Evolutionary conservation across 2,797 vertebrate genomes (phyloP).

Genomic region (Danio jaintianensis): DNA sequence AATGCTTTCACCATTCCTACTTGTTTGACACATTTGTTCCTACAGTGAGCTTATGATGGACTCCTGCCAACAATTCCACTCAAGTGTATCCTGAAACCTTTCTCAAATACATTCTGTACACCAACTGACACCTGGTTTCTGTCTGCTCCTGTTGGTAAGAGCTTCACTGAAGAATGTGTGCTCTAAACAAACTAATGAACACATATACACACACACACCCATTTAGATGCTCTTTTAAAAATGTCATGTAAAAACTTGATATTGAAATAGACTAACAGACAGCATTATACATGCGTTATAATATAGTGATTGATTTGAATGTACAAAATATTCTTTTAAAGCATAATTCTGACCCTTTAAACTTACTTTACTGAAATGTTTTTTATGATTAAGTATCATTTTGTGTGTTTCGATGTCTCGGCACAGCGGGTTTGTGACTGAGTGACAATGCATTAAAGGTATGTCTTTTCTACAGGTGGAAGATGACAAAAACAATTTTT

Average conservation of each 20-base stretch:
- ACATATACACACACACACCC: neutral
- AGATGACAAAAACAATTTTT: neutral
- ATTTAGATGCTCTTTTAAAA: neutral
- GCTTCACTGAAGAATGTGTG: constrained; percentile 49
- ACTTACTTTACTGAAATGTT: too few species aligned
- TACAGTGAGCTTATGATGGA: constrained; percentile 33
- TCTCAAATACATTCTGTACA: constrained; percentile 57
- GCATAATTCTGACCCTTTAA: too few species aligned
- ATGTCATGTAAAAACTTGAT: neutral
- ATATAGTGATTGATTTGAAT: too few species aligned
- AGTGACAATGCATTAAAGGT: neutral
- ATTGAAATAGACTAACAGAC: too few species aligned
- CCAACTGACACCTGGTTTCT: constrained; percentile 46
- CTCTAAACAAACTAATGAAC: constrained; percentile 39
- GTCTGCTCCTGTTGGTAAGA: constrained; percentile 39
- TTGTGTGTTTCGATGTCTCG: too few species aligned
- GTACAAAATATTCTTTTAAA: too few species aligned
- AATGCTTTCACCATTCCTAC: constrained; percentile 13
- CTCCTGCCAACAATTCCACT: constrained; percentile 52
- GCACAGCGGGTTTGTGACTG: neutral
- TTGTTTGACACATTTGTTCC: constrained; percentile 5
- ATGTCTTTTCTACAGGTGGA: neutral
- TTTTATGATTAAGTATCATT: too few species aligned
- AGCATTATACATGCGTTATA: too few species aligned
- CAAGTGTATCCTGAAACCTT: constrained; percentile 49